Evolutionary conservation across 2,113 vertebrate species (phyloP).

Genomic region (Neofelis nebulosa): DNA sequence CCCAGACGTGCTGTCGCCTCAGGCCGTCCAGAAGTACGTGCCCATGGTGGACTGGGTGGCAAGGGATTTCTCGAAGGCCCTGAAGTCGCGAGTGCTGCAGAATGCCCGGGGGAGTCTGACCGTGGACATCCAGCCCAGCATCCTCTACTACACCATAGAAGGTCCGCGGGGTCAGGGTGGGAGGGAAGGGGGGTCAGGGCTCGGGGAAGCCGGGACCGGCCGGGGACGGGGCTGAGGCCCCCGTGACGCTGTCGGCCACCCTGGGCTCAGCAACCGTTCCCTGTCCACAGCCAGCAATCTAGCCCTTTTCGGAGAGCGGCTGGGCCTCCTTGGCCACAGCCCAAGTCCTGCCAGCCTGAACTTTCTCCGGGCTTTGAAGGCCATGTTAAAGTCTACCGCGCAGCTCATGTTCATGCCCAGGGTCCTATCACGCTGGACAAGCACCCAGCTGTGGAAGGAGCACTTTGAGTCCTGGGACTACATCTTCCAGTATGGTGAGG

Average conservation of each 20-base stretch:
- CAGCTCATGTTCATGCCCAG: slow-evolving; percentile 88
- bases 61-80: slow-evolving; percentile 83
- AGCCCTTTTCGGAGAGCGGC: slow-evolving; percentile 89
- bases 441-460: slow-evolving; percentile 84
- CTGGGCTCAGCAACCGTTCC: slow-evolving; percentile 71
- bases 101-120: slow-evolving; percentile 82
- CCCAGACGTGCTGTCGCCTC: slow-evolving; percentile 86
- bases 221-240: rapidly evolving
- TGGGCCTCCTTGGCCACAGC: slow-evolving; percentile 87
- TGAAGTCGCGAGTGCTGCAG: slow-evolving; percentile 79
- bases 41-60: slow-evolving; percentile 88
- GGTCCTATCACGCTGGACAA: slow-evolving; percentile 80
- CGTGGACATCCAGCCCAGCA: slow-evolving; percentile 86
- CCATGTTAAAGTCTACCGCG: slow-evolving; percentile 88
- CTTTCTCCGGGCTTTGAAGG: slow-evolving; percentile 86
- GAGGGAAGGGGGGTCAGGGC: rapidly evolving
- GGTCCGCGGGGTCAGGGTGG: slow-evolving; percentile 74
- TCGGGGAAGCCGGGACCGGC: rapidly evolving
- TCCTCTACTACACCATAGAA: slow-evolving; percentile 90
- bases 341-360: slow-evolving; percentile 84
- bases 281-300: slow-evolving; percentile 86
- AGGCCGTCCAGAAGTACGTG: slow-evolving; percentile 83
- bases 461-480: slow-evolving; percentile 91
- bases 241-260: rapidly evolving
- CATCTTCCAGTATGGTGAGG: slow-evolving; percentile 90